A percentile compares a stretch with the other conserved stretches of the same genome.
Conservation (phyloP, 2,797 vertebrate genomes). For the Onychomys torridus region DNA sequence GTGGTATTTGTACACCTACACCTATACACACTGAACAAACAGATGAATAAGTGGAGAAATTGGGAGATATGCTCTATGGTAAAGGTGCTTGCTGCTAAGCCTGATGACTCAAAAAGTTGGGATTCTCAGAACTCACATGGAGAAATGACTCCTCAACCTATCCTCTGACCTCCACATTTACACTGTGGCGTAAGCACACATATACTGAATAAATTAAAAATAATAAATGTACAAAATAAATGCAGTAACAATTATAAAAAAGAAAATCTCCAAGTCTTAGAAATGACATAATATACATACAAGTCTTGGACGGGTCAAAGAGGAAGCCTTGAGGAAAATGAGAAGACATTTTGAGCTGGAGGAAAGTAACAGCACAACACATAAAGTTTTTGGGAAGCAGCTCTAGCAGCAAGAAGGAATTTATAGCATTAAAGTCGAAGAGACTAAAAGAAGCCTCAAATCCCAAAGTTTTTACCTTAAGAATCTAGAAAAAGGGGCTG, state of each 20-base stretch:
- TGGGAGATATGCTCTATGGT: neutral
- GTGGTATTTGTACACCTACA: neutral
- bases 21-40: neutral
- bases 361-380: constrained; percentile 1
- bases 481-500: neutral
- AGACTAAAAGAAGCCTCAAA: constrained; percentile 4
- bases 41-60: neutral
- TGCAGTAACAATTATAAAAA: neutral
- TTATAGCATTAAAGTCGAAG: neutral
- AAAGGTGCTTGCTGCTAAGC: neutral
- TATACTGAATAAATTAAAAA: neutral
- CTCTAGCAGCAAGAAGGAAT: neutral
- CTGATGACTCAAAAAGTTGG: neutral
- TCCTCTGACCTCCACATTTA: neutral
- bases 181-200: too few species aligned
- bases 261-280: neutral
- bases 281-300: neutral
- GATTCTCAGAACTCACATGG: neutral
- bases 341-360: neutral
- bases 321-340: neutral
- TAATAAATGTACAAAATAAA: neutral
- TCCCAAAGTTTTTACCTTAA: neutral
- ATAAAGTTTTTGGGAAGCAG: neutral
- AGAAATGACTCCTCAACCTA: neutral
- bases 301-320: neutral